Percentiles rank a stretch among this genome's conserved stretches.
phyloP scores from a whole-genome alignment of 2,888 invertebrate genomes.

The Spialia ferax region DNA sequence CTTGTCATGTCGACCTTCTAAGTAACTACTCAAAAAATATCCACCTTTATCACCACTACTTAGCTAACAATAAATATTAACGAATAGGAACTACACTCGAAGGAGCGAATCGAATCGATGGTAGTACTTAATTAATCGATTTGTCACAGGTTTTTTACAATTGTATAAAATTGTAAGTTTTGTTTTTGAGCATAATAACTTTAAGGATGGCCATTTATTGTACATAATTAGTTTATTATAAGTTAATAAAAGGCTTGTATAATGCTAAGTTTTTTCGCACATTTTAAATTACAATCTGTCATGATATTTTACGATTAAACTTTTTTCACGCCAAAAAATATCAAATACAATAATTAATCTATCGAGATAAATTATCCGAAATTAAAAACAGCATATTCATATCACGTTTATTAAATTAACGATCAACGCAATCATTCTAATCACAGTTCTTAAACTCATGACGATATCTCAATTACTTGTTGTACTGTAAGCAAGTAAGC shows the following conservation, averaged over 20 bases:
- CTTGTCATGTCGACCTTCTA: background rate
- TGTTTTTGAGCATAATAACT: too few species aligned
- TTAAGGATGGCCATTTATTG: too few species aligned
- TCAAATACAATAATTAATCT: too few species aligned
- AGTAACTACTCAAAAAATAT: background rate
- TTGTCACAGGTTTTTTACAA: background rate
- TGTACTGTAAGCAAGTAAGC: background rate
- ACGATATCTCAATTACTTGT: constrained; percentile 2
- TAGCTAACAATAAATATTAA: constrained; percentile 11
- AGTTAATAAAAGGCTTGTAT: too few species aligned
- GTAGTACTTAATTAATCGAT: constrained; percentile 3
- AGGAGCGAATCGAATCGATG: background rate
- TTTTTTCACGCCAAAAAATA: too few species aligned
- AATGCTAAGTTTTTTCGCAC: too few species aligned
- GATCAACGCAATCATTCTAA: background rate
- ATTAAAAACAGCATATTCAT: background rate
- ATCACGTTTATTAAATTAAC: constrained; percentile 2
- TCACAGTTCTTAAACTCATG: constrained; percentile 3
- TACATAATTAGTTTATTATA: too few species aligned
- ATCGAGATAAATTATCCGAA: background rate
- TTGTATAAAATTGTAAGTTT: too few species aligned
- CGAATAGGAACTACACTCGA: constrained; percentile 7
- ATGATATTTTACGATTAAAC: too few species aligned
- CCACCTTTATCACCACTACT: background rate
- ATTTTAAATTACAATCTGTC: too few species aligned